These are phyloP conservation scores for Heliconius ismenius DNA, from an alignment of 2,888 invertebrate genomes.

Conservation along the genomic window DNA sequence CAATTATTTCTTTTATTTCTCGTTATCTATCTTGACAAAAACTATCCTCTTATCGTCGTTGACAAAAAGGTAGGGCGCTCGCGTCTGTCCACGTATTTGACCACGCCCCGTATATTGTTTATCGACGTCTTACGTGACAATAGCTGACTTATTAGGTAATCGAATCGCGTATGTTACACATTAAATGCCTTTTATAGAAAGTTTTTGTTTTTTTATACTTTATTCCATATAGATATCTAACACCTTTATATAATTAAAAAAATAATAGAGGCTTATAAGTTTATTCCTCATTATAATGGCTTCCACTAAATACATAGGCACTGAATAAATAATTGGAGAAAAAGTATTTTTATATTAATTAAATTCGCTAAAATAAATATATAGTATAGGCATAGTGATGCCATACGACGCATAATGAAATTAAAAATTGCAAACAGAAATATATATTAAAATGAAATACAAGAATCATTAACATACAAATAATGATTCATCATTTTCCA, in stretches of 20 bases:
- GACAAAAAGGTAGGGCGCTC: slow-evolving; percentile 25
- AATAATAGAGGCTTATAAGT: not conserved
- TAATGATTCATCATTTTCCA: not conserved
- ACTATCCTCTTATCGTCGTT: slow-evolving; percentile 6
- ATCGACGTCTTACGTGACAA: slow-evolving; percentile 26
- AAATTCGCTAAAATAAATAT: too few relatives aligned
- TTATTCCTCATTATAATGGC: not conserved
- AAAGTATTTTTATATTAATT: not conserved
- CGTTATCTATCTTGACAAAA: slow-evolving; percentile 11
- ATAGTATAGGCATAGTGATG: too few relatives aligned
- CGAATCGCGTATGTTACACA: not conserved
- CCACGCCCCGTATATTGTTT: slow-evolving; percentile 23
- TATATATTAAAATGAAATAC: not conserved
- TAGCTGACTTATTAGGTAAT: slow-evolving; percentile 11
- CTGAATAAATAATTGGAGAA: not conserved
- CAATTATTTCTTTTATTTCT: not conserved
- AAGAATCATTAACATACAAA: not conserved
- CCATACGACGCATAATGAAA: not conserved
- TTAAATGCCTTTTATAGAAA: slow-evolving; percentile 1
- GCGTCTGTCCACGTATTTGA: slow-evolving; percentile 13
- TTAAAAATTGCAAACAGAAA: not conserved
- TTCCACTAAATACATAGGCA: not conserved
- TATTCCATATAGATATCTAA: not conserved
- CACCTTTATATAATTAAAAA: not conserved
- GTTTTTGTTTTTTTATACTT: not conserved